phyloP scores from a whole-genome alignment of 2,113 vertebrate species.

The Pelvicachromis taeniatus region DNA sequence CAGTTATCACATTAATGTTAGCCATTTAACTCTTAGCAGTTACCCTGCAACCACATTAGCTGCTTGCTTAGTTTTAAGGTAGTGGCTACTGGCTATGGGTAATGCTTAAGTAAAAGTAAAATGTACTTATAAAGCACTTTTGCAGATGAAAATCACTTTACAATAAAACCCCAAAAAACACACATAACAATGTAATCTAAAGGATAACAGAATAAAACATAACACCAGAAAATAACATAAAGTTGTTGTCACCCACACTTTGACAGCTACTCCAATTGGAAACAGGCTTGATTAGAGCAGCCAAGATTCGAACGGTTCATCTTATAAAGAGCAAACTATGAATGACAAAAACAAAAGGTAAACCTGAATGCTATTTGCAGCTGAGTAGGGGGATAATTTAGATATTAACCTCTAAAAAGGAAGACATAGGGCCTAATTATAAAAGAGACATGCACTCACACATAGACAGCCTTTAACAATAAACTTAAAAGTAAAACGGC shows the following conservation, averaged over 20 bases:
- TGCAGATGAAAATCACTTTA: not conserved
- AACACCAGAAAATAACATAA: not conserved
- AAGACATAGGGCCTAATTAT: not conserved
- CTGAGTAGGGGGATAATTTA: not conserved
- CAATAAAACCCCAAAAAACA: not conserved
- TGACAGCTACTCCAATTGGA: not conserved
- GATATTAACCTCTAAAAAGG: not conserved
- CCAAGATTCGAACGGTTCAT: not conserved
- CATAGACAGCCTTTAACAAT: not conserved
- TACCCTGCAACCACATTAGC: not conserved
- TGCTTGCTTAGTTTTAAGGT: not conserved
- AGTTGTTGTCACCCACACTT: not conserved
- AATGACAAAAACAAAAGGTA: not conserved
- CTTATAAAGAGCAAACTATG: not conserved
- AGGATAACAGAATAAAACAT: not conserved
- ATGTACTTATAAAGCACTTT: not conserved
- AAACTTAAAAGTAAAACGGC: not conserved
- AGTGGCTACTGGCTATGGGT: not conserved
- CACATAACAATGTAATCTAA: not conserved
- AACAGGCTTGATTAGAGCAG: not conserved
- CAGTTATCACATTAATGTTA: not conserved
- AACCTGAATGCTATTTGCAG: not conserved
- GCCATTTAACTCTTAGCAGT: not conserved
- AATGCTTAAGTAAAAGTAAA: not conserved
- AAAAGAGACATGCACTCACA: not conserved